Percentiles rank a stretch among this genome's conserved stretches.
Evolutionary conservation across 2,888 invertebrate genomes (phyloP).

Genomic region (Leptopilina syphax): DNA sequence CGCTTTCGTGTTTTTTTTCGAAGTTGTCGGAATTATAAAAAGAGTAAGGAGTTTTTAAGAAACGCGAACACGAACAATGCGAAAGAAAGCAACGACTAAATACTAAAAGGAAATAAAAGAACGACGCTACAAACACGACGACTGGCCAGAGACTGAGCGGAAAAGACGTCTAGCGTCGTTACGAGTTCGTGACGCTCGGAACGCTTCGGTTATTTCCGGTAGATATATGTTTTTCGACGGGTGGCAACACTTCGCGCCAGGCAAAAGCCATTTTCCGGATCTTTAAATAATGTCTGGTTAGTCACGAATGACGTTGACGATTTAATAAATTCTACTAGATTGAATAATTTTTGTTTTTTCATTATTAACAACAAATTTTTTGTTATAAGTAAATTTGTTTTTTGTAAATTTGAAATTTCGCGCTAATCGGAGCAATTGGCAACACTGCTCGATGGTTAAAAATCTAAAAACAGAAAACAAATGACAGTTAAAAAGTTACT

Average conservation of each 20-base stretch:
- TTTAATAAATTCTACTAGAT: neutral
- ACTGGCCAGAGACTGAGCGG: conserved; percentile 67
- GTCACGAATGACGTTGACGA: neutral
- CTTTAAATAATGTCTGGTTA: neutral
- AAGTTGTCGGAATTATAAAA: conserved; percentile 1
- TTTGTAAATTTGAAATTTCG: neutral
- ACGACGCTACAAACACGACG: conserved; percentile 63
- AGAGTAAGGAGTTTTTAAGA: conserved; percentile 29
- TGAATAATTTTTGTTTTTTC: neutral
- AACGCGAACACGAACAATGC: conserved; percentile 45
- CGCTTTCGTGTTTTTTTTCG: neutral
- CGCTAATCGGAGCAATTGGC: neutral
- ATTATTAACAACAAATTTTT: neutral
- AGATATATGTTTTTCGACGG: conserved; percentile 56
- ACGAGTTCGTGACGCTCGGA: conserved; percentile 44
- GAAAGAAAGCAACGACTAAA: conserved; percentile 57
- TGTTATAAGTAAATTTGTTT: neutral
- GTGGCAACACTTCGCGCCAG: conserved; percentile 41
- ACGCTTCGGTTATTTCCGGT: conserved; percentile 53
- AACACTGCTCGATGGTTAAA: neutral
- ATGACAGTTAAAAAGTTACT: neutral
- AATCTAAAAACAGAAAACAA: too few species aligned
- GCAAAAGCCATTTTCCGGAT: neutral
- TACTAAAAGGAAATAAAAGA: conserved; percentile 69
- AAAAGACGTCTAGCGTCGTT: conserved; percentile 59